phyloP scores from a whole-genome alignment of 2,113 vertebrate genomes.

The Zosterops borbonicus region DNA sequence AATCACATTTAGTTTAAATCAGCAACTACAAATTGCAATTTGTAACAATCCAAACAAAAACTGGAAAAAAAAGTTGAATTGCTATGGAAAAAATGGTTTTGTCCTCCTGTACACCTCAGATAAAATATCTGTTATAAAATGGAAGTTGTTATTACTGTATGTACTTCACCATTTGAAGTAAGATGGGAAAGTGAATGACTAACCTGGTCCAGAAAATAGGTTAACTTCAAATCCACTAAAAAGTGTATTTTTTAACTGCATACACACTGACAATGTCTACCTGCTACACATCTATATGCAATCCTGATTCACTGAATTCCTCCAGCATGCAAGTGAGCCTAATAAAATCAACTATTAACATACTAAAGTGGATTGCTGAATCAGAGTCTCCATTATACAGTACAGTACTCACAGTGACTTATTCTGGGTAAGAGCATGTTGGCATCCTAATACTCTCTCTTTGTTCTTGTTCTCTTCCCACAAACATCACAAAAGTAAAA shows the following conservation, averaged over 20 bases:
- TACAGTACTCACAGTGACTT: fast-evolving
- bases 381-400: neutral
- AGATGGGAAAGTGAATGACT: neutral
- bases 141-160: neutral
- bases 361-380: neutral
- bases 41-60: neutral
- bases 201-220: neutral
- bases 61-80: neutral
- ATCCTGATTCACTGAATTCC: neutral
- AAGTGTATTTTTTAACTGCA: neutral
- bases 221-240: neutral
- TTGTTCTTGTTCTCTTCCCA: neutral
- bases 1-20: neutral
- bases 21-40: neutral
- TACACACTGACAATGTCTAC: neutral
- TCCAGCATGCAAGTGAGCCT: neutral
- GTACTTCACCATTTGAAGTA: neutral
- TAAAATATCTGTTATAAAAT: neutral
- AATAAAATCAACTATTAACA: neutral
- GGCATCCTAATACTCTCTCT: neutral
- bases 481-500: neutral
- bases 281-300: neutral
- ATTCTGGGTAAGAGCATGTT: neutral
- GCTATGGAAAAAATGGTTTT: neutral
- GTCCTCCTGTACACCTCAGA: neutral